Evolutionary conservation across 23 tunicate species (phyloP).

Genomic region (Aplidium turbinatum): DNA sequence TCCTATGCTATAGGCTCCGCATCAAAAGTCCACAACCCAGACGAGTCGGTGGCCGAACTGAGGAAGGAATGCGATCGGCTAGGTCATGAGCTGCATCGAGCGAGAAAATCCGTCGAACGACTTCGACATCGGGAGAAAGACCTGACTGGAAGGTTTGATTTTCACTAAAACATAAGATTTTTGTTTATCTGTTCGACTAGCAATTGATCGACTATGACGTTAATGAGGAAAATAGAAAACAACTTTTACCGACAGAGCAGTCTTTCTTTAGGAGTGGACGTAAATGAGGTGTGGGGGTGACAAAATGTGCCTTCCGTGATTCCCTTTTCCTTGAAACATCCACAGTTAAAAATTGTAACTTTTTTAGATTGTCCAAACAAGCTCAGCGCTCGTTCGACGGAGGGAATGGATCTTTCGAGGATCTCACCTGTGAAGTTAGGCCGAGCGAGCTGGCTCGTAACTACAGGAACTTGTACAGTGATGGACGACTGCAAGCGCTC

Average conservation of each 20-base stretch:
- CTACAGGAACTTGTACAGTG: constrained; percentile 79
- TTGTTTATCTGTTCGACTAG: too few relatives aligned
- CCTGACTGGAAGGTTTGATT: constrained; percentile 57
- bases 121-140: constrained; percentile 64
- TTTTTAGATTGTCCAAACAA: constrained; percentile 69
- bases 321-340: neutral
- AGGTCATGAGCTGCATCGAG: constrained; percentile 51
- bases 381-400: constrained; percentile 77
- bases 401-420: constrained; percentile 64
- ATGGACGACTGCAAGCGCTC: constrained; percentile 72
- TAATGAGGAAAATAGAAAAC: too few relatives aligned
- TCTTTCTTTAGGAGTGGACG: too few relatives aligned
- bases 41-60: constrained; percentile 22
- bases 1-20: too few relatives aligned
- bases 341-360: neutral
- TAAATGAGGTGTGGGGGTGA: too few relatives aligned
- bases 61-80: constrained; percentile 52
- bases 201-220: too few relatives aligned
- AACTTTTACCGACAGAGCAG: too few relatives aligned
- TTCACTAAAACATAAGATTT: too few relatives aligned
- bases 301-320: neutral
- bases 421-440: constrained; percentile 45
- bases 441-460: constrained; percentile 59
- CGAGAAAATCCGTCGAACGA: constrained; percentile 61
- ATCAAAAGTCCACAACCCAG: too few relatives aligned